A percentile compares a stretch with the other conserved stretches of the same genome.
phyloP scores from a whole-genome alignment of 2,888 invertebrate species.

The Mythimna pallens region DNA sequence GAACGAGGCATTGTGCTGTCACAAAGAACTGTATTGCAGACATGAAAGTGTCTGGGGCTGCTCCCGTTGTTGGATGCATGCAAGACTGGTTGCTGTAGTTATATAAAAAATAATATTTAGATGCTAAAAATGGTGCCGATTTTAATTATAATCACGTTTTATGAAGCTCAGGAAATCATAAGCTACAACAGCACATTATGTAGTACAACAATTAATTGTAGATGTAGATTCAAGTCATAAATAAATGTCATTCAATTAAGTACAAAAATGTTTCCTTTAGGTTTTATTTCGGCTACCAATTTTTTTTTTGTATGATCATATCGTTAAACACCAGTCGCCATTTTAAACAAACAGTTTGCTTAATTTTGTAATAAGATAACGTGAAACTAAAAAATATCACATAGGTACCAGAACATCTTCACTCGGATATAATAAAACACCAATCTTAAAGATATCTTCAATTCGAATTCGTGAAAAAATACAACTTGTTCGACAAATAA shows the following conservation, averaged over 20 bases:
- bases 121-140: too few relatives aligned
- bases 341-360: background rate
- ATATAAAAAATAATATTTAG: too few relatives aligned
- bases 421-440: background rate
- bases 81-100: too few relatives aligned
- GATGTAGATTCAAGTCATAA: too few relatives aligned
- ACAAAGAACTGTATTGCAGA: background rate
- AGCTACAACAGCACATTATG: too few relatives aligned
- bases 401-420: background rate
- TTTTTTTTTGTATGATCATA: too few relatives aligned
- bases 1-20: slow-evolving; percentile 38
- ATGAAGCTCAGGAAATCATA: too few relatives aligned
- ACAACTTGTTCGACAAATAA: background rate
- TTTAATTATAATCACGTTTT: too few relatives aligned
- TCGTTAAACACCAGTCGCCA: too few relatives aligned
- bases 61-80: slow-evolving; percentile 27
- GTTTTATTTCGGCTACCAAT: too few relatives aligned
- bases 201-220: too few relatives aligned
- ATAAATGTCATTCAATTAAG: too few relatives aligned
- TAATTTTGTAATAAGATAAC: background rate
- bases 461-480: background rate
- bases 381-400: background rate
- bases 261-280: background rate
- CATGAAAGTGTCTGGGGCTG: slow-evolving; percentile 13
- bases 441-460: background rate